Percentiles rank a stretch among this genome's conserved stretches.
These are phyloP conservation scores for Cryptus armator DNA, from an alignment of 2,888 invertebrate genomes.

Conservation along the genomic window DNA sequence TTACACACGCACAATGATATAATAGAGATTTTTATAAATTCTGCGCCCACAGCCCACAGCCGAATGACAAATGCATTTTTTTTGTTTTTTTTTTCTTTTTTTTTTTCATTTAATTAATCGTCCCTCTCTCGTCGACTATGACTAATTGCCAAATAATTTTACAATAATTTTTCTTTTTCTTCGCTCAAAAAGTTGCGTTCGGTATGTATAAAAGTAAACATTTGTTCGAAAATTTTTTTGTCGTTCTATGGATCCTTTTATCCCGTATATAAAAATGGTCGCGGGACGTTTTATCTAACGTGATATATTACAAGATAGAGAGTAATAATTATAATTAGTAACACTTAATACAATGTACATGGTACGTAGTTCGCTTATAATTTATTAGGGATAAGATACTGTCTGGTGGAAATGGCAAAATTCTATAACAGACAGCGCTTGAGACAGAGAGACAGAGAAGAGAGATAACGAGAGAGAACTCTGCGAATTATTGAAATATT, in stretches of 20 bases:
- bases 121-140: constrained; percentile 41
- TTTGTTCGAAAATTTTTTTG: not conserved
- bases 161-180: constrained; percentile 42
- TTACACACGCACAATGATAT: constrained; percentile 73
- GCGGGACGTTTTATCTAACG: constrained; percentile 26
- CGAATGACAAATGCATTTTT: constrained; percentile 79
- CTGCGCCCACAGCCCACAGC: constrained; percentile 83
- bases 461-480: not conserved
- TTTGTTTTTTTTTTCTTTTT: constrained; percentile 1
- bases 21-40: constrained; percentile 83
- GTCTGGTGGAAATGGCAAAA: constrained; percentile 67
- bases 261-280: not conserved
- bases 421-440: constrained; percentile 22
- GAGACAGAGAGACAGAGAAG: constrained; percentile 2
- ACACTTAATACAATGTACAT: constrained; percentile 81
- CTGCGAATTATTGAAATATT: not conserved
- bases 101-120: constrained; percentile 8
- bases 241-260: not conserved
- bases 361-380: constrained; percentile 62
- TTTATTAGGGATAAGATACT: constrained; percentile 66
- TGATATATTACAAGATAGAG: constrained; percentile 74
- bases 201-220: constrained; percentile 27
- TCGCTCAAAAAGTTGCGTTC: constrained; percentile 11
- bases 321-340: constrained; percentile 79
- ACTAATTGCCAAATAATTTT: constrained; percentile 43